Evolutionary conservation across 2,888 invertebrate species (phyloP), one percentile per base, ranked within the genome.

Genomic region (Merodon equestris): DNA sequence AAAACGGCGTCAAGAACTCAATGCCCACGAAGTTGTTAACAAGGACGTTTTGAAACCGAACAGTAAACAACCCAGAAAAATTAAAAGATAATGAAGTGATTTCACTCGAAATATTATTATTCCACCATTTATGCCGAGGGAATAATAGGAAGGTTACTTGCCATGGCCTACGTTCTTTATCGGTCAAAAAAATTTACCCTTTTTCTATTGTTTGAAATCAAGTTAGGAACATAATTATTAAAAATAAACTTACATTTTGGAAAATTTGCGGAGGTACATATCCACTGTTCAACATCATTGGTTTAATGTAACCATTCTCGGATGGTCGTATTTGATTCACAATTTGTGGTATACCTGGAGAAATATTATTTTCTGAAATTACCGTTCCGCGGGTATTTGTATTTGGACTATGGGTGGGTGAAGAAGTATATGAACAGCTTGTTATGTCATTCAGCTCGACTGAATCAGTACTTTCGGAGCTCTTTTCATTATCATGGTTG

Each of bases 261-360:
- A 84, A 67, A 15, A 79, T 71, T 56, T 83, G 82, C 14, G 83
- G 84, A 36, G 83, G 84, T 13, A 86, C 84, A 48, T 86, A 85
- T 18, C 83, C 83, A 70, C 81, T 83, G 18, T 70, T 61, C 58
- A 79, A 74, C 34, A 68, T 70, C 48, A 66, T 70, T 60, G 74
- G 74, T 40, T 79, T 79, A 5, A 79, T 68, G 9, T 64, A 74
- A 48, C 82, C 83, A 64, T 83, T 83, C 36, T 56, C 66, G 7
- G 82, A 53, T 5, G 82, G 73, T 51, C 74, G 60, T 70, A 74
- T 54, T 71, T 53, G 81, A 63, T 44, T 70, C 72, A 45, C 40
- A 27, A 10, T 42, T 12, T 40, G 73, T 42, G 19, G 66, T 9
- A 44, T 57, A 12, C 79, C 61, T 38, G 74, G 68, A 12, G 75